Evolutionary conservation across 2,888 invertebrate species (phyloP), one percentile per base, ranked within the genome.

Genomic region (Teleiodes luculella): DNA sequence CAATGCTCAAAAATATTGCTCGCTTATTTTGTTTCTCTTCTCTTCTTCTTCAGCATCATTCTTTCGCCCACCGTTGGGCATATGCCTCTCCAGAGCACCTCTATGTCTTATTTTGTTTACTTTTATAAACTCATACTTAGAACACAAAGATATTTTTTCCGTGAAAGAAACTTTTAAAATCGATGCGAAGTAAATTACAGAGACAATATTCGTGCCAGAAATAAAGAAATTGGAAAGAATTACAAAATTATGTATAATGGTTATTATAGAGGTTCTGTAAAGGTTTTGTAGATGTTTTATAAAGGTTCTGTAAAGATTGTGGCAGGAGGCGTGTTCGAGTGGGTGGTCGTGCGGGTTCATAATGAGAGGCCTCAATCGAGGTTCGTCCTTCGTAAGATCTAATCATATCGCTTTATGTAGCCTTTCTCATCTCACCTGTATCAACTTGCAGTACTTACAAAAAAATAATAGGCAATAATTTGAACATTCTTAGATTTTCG

Each of bases 251-350:
- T n/a, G n/a, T n/a, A n/a, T n/a, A n/a, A n/a, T n/a, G n/a, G n/a
- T n/a, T 24, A 3, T 3, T 24, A 4, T 24, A 24, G 79, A 80
- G 76, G 75, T 76, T 66, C 66, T 67, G 75, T 79, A 68, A 73
- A 83, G 82, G 81, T 82, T 79, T 81, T 78, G 77, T n/a, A n/a
- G n/a, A n/a, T n/a, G n/a, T 24, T 6, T 3, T 24, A 4, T 24
- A 24, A 79, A 80, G 76, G 75, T 76, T 66, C 66, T 67, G 75
- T 79, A 68, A 73, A 83, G 82, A 80, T 82, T 79, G 82, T 78
- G 77, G 80, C 76, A 74, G 76, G 76, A 81, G 74, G 86, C 87
- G 88, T 89, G 88, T 87, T 86, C 79, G 82, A 89, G 88, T 81
- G 72, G 63, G 77, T 61, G 65, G 66, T 55, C 86, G 88, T 86